Evolutionary conservation across 2,888 invertebrate species (phyloP), one percentile per base, ranked within the genome.

Genomic region (Toxonevra muliebris): DNA sequence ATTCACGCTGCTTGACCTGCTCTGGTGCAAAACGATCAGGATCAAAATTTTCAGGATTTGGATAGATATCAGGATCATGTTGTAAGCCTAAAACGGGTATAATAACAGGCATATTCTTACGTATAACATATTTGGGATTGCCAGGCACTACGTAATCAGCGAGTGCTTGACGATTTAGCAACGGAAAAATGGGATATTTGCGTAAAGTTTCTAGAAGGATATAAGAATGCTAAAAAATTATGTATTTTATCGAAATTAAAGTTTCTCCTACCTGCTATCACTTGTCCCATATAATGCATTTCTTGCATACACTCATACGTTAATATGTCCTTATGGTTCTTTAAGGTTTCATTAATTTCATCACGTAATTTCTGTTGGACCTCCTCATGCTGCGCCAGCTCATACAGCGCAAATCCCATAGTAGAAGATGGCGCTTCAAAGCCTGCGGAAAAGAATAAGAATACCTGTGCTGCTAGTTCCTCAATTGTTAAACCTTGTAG

Each of bases 51-150:
- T 68, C 53, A 0, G 69, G 62, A 15, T 65, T 84, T 0, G 88
- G 87, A 72, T 87, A 89, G 76, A 87, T 84, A 1, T 87, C 84
- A 0, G 87, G 87, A 73, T 89, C 88, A 81, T 87, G 87, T 66
- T 89, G 89, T 71, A 89, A 86, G 1, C 87, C 87, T 68, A 86
- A 84, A 13, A 74, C 72, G 0, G 82, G 82, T 10, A 82, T 69
- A 0, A 80, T 9, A 0, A 82, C 50, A 3, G 72, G 64, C 1
- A 73, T 75, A 11, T 76, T 80, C 42, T 87, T 86, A 45, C 87
- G 86, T 61, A 89, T 87, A 0, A 85, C 77, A 60, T 87, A 78
- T 17, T 87, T 84, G 0, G 84, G 86, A 71, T 87, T 79, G 0
- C 87, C 87, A 0, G 88, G 87, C 15, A 89, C 76, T 60, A 80